Evolutionary conservation across 2,888 invertebrate species (phyloP).

Genomic region (Sinelater perroti): DNA sequence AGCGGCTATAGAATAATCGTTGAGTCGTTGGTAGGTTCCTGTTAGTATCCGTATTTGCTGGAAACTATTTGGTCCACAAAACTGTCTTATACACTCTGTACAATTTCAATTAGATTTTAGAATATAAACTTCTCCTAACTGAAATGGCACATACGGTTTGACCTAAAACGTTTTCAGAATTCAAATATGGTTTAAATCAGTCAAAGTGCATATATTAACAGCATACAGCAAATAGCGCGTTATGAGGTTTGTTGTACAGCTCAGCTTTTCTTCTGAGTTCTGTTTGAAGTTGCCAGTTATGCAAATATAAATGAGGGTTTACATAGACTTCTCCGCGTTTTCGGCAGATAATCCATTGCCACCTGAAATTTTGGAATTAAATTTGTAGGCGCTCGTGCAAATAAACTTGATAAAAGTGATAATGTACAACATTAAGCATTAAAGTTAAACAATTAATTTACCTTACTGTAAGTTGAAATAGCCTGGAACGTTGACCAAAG

Average conservation of each 20-base stretch:
- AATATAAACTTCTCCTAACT: no score
- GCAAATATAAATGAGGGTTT: conserved; percentile 64
- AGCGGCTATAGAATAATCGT: no score
- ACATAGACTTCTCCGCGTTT: conserved; percentile 58
- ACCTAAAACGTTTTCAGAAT: conserved; percentile 40
- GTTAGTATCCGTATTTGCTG: no score
- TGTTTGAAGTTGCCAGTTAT: conserved; percentile 65
- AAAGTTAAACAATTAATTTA: conserved; percentile 4
- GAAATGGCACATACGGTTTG: conserved; percentile 40
- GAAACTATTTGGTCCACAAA: no score
- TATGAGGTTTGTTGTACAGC: conserved; percentile 48
- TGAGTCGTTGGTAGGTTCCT: no score
- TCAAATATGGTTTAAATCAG: conserved; percentile 4
- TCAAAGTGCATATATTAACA: conserved; percentile 15
- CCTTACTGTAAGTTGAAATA: conserved; percentile 63
- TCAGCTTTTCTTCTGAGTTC: conserved; percentile 59
- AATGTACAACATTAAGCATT: no score
- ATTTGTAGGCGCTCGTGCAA: no score
- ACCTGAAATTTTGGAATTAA: conserved; percentile 60
- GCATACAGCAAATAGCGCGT: conserved; percentile 25
- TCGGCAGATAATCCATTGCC: conserved; percentile 63
- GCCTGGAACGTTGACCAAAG: conserved; percentile 70
- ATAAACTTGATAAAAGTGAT: no score
- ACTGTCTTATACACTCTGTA: no score
- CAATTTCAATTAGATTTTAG: no score